Evolutionary conservation across 2,113 vertebrate genomes (phyloP).

Genomic region (Neogale vison): DNA sequence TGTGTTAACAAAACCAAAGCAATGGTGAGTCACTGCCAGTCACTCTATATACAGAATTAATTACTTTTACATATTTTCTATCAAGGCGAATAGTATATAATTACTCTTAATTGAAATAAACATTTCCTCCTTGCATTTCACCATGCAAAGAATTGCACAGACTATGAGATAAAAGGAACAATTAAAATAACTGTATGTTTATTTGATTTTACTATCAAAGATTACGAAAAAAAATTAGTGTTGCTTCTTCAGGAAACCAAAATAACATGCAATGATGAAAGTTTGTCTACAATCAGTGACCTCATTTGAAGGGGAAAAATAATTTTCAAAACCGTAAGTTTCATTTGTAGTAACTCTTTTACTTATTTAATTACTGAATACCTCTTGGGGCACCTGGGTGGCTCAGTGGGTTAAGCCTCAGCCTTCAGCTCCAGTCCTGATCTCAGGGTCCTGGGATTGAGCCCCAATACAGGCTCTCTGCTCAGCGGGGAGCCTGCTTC

Average conservation of each 20-base stretch:
- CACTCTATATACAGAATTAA: neutral
- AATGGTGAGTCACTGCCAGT: neutral
- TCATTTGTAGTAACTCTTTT: constrained; percentile 34
- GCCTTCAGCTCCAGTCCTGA: too few species aligned
- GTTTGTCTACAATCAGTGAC: neutral
- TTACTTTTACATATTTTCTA: constrained; percentile 20
- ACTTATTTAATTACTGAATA: constrained; percentile 21
- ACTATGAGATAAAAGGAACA: neutral
- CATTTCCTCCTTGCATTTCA: neutral
- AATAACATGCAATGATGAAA: constrained; percentile 14
- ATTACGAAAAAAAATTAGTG: neutral
- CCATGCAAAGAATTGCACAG: neutral
- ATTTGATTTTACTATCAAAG: constrained; percentile 8
- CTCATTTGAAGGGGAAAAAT: neutral
- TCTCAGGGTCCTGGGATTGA: too few species aligned
- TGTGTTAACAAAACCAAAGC: constrained; percentile 40
- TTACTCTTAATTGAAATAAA: constrained; percentile 2
- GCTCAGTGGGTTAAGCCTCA: too few species aligned
- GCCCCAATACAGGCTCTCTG: too few species aligned
- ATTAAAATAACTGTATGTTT: neutral
- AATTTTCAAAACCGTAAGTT: neutral
- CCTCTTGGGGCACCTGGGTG: neutral
- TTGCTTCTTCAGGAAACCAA: constrained; percentile 39
- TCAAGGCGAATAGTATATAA: neutral
- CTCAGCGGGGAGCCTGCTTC: too few species aligned